phyloP scores from a whole-genome alignment of 2,888 invertebrate genomes.

The Eristalis intricaria region DNA sequence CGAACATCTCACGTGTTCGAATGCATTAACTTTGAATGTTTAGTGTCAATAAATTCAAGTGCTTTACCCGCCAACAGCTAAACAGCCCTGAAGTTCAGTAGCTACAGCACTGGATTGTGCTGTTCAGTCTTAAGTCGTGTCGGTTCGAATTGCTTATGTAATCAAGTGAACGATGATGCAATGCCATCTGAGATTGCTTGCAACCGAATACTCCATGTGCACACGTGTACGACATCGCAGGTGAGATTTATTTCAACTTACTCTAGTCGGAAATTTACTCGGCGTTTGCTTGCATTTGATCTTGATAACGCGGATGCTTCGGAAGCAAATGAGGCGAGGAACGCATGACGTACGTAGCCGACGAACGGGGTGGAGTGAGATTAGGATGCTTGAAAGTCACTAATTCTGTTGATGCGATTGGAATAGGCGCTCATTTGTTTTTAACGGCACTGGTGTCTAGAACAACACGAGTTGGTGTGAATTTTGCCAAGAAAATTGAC shows the following conservation, averaged over 20 bases:
- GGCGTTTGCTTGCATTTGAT: neutral
- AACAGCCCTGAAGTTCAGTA: neutral
- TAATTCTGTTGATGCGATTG: too few species aligned
- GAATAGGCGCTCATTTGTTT: too few species aligned
- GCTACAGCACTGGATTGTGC: neutral
- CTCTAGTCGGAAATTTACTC: neutral
- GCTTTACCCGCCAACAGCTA: neutral
- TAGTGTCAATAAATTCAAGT: neutral
- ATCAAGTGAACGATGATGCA: neutral
- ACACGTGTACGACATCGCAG: neutral
- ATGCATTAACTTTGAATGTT: neutral
- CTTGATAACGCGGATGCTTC: too few species aligned
- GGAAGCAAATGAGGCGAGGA: too few species aligned
- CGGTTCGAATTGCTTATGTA: neutral
- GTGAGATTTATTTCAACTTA: neutral
- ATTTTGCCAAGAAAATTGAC: too few species aligned
- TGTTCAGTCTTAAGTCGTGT: neutral
- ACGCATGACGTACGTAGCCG: too few species aligned
- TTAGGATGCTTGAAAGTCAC: too few species aligned
- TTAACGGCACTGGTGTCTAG: too few species aligned
- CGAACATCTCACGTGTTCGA: neutral
- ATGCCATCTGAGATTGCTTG: neutral
- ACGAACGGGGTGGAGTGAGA: too few species aligned
- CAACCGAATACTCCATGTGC: neutral
- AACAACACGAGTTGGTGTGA: too few species aligned